Percentiles rank a stretch among this genome's conserved stretches.
phyloP scores from a whole-genome alignment of 2,797 vertebrate genomes.

The Simalia tracyae region DNA sequence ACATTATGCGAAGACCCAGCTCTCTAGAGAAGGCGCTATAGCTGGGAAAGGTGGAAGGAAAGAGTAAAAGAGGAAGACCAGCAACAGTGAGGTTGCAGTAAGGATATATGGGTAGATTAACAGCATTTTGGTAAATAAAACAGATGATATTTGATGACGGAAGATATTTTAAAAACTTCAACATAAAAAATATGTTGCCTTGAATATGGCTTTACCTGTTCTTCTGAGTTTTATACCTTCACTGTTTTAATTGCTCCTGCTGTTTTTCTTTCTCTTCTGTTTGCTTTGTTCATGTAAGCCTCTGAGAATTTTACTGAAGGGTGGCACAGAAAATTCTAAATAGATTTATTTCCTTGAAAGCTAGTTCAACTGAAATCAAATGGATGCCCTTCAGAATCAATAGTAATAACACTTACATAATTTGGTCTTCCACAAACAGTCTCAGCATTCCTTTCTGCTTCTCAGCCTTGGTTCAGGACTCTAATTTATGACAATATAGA shows the following conservation, averaged over 20 bases:
- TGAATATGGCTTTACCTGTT: background rate
- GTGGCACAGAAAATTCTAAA: background rate
- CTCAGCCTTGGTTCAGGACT: slow-evolving; percentile 44
- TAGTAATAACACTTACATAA: background rate
- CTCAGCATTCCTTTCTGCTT: slow-evolving; percentile 33
- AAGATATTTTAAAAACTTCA: background rate
- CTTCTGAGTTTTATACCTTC: background rate
- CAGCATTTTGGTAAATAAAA: background rate
- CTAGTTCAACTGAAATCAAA: background rate
- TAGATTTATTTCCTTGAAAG: background rate
- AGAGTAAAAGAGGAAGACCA: background rate
- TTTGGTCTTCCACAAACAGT: slow-evolving; percentile 16
- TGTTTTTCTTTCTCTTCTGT: background rate
- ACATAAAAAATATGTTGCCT: background rate
- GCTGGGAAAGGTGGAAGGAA: background rate
- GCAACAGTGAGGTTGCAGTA: background rate
- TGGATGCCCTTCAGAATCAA: background rate
- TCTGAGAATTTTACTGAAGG: background rate
- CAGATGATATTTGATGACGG: background rate
- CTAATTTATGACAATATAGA: slow-evolving; percentile 58
- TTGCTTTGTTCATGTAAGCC: background rate
- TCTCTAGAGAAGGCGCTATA: background rate
- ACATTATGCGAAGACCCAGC: background rate
- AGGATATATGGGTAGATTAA: background rate
- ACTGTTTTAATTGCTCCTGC: background rate